phyloP scores from a whole-genome alignment of 1,140 invertebrate species.

The Acarapis woodi region DNA sequence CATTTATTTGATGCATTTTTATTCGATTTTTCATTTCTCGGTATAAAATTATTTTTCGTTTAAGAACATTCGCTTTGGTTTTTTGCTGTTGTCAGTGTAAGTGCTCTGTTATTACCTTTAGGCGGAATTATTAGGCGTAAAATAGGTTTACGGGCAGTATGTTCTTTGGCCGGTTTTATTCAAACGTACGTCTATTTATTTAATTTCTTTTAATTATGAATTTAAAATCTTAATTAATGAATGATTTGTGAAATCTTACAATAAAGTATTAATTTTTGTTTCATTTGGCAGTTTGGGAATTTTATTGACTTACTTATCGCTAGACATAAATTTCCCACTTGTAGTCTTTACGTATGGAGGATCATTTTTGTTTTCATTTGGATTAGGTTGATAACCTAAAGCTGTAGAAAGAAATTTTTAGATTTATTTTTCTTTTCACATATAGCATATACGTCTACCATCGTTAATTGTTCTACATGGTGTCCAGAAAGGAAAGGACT shows the following conservation, averaged over 20 bases:
- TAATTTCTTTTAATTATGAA: not conserved
- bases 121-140: constrained; percentile 3
- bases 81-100: constrained; percentile 4
- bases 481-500: constrained; percentile 19
- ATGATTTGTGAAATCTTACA: not conserved
- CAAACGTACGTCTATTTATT: constrained; percentile 3
- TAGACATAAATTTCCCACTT: not conserved
- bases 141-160: constrained; percentile 4
- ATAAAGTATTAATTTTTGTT: not conserved
- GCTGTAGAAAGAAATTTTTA: no score
- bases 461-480: constrained; percentile 16
- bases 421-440: no score
- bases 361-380: no score
- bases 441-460: not conserved
- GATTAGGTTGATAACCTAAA: no score
- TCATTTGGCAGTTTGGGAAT: not conserved
- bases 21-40: no score
- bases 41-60: no score
- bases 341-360: no score
- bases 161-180: constrained; percentile 1
- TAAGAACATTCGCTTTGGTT: constrained; percentile 7
- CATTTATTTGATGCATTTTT: no score
- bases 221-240: not conserved
- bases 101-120: constrained; percentile 4
- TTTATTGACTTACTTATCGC: not conserved